These are phyloP conservation scores for Pomacea canaliculata DNA, from an alignment of 2,888 invertebrate species.

Conservation along the genomic window DNA sequence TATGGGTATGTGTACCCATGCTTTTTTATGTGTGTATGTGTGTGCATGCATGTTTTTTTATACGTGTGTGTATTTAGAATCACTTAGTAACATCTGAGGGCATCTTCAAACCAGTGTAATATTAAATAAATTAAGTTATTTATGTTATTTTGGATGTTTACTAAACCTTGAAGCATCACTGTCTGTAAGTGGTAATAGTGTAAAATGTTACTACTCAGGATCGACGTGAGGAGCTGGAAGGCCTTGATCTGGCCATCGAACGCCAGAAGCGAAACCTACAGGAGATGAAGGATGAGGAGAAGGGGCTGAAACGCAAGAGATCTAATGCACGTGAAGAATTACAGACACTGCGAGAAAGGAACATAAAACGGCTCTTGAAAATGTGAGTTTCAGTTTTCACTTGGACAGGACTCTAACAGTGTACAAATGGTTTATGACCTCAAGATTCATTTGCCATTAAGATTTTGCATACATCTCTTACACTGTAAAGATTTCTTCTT, in stretches of 20 bases:
- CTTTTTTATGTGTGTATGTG: neutral
- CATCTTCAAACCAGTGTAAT: no score
- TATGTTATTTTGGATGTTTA: no score
- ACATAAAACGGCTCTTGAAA: conserved; percentile 25
- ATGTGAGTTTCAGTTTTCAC: conserved; percentile 8
- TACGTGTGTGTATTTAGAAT: no score
- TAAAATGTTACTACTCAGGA: conserved; percentile 42
- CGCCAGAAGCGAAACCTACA: conserved; percentile 60
- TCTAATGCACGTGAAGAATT: conserved; percentile 54
- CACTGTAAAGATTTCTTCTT: no score
- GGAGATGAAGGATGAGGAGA: conserved; percentile 58
- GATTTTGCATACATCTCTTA: no score
- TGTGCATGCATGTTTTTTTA: no score
- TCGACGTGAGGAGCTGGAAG: conserved; percentile 63
- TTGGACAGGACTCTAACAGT: neutral
- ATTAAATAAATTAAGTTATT: no score
- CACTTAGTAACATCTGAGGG: no score
- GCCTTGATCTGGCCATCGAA: conserved; percentile 66
- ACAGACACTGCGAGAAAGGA: conserved; percentile 38
- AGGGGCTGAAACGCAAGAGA: conserved; percentile 46
- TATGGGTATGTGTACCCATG: no score
- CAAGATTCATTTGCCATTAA: no score
- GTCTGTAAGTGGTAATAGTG: no score
- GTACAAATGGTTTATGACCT: neutral
- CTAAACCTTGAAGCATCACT: no score